Conservation (phyloP, 2,113 vertebrate genomes). For the Otis tarda region DNA sequence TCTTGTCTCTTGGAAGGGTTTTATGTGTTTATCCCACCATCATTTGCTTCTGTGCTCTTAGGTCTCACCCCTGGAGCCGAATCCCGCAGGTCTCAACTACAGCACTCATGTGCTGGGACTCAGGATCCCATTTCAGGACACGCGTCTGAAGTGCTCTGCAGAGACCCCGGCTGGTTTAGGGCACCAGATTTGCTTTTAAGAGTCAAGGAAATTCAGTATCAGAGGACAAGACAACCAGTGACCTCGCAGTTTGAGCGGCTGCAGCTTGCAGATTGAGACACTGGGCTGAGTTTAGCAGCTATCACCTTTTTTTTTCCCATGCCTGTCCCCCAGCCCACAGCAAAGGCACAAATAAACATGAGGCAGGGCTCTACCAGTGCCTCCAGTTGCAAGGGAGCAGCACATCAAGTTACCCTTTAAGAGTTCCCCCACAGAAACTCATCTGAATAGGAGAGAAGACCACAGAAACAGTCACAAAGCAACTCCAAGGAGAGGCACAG, state of each 20-base stretch:
- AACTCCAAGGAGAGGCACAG: background rate
- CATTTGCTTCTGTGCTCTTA: fast-evolving
- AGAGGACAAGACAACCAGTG: background rate
- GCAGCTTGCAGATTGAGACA: background rate
- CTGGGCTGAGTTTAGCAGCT: background rate
- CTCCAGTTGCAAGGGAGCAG: background rate
- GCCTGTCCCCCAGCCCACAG: background rate
- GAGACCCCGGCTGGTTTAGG: background rate
- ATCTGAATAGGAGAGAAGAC: background rate
- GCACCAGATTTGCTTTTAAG: background rate
- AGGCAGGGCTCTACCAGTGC: no score
- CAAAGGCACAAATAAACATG: background rate
- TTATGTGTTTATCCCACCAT: background rate
- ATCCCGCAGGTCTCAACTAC: background rate
- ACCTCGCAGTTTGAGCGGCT: no score
- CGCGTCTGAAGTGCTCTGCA: fast-evolving
- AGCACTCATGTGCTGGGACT: no score
- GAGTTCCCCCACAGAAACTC: background rate
- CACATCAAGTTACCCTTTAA: background rate
- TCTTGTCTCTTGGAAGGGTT: fast-evolving
- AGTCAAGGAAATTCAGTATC: background rate
- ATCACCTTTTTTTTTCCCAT: background rate
- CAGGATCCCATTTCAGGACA: background rate
- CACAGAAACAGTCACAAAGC: background rate
- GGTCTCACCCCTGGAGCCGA: background rate